Conservation (phyloP, 1,140 invertebrate genomes). For the Temnothorax longispinosus region DNA sequence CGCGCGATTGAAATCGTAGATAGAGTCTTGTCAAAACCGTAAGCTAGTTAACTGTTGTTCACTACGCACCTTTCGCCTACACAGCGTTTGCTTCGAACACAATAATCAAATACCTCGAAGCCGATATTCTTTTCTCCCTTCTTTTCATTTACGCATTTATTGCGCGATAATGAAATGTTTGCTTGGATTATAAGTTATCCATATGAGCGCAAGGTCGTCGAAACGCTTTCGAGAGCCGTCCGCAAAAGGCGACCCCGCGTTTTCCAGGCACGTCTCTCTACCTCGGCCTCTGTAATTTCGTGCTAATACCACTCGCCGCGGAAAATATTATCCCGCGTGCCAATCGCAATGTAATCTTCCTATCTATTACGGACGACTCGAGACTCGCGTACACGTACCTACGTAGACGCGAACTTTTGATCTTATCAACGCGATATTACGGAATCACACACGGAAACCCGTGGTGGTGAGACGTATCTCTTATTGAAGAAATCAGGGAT, state of each 20-base stretch:
- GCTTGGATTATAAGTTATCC: slow-evolving; percentile 24
- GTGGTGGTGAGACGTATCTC: background rate
- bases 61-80: no score
- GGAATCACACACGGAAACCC: slow-evolving; percentile 29
- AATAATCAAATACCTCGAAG: slow-evolving; percentile 22
- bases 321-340: slow-evolving; percentile 80
- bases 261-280: slow-evolving; percentile 74
- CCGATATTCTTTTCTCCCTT: background rate
- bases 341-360: slow-evolving; percentile 83
- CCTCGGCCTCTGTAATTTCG: slow-evolving; percentile 80
- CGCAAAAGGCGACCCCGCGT: slow-evolving; percentile 62
- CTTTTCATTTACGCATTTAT: slow-evolving; percentile 37
- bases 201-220: background rate
- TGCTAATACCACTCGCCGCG: slow-evolving; percentile 78
- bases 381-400: slow-evolving; percentile 2
- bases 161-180: slow-evolving; percentile 51
- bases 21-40: background rate
- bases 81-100: background rate
- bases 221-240: slow-evolving; percentile 66
- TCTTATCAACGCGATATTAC: slow-evolving; percentile 65
- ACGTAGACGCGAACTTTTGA: slow-evolving; percentile 66
- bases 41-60: background rate
- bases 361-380: slow-evolving; percentile 76
- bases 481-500: slow-evolving; percentile 39
- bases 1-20: background rate